Evolutionary conservation across 1,140 invertebrate genomes (phyloP), one percentile per base, ranked within the genome.

Genomic region (Linepithema humile): DNA sequence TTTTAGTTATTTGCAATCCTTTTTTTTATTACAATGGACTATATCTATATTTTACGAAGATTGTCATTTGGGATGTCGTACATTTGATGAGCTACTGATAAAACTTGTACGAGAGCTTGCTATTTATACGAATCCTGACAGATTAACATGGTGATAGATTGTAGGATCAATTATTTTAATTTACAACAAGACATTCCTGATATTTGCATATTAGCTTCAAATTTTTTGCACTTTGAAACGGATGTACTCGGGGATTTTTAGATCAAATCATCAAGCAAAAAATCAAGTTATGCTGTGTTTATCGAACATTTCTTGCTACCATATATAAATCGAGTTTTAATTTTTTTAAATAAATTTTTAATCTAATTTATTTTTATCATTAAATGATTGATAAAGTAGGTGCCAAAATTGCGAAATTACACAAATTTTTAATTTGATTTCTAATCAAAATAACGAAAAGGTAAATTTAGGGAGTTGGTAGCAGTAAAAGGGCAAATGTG

Each of bases 11-110:
- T 32, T 40, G 23, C 38, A 20, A 64, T 32, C 72, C 75, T 38
- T 62, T 62, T 78, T 82, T 73, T 80, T 45, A 23, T 70, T 77
- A 69, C n/a, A 84, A 84, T 38, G 15, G 10, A n/a, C 57, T 38
- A 83, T 20, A 38, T 29, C 20, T 32, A 23, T 57, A 82, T 84
- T 72, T 38, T 59, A 72, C 75, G 38, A 59, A 87, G 69, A 72
- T 87, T 65, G 70, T 55, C 26, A 83, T 62, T 69, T 35, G 50
- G 53, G 50, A 69, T 55, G 53, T 67, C 26, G n/a, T 84, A 45
- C 29, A 43, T 40, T 77, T 75, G 32, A 45, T 59, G 40, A 62
- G 26, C n/a, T 83, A 72, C 55, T 38, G 40, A 50, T 53, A 48
- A n/a, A 77, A 75, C 38, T 83, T 62, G 3, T 77, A 69, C 64